Evolutionary conservation across 2,888 invertebrate species (phyloP), one percentile per base, ranked within the genome.

Genomic region (Anoplius nigerrimus): DNA sequence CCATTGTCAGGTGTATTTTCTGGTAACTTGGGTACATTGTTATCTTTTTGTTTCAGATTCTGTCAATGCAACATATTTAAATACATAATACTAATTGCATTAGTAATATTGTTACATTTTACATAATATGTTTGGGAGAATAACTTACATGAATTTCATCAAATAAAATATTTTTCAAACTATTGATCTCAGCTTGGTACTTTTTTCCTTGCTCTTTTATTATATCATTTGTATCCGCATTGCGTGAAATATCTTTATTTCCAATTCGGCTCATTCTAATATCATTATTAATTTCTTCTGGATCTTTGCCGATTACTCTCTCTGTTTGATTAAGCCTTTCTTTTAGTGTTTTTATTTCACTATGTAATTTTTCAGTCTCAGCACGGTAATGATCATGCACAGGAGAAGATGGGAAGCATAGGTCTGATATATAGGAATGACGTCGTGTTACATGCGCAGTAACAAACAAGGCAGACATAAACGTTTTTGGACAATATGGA

Each of bases 401-500:
- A 21, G 84, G 85, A 34, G 86, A 81, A 15, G 75, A 71, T 18
- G 67, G 55, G 53, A 82, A 81, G 6, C 69, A 69, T 15, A 74
- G 68, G 2, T 81, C 84, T 5, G 83, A 73, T 15, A 78, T 54
- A 51, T 83, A 82, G 0, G 88, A 81, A 84, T 94, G 94, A 34
- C 94, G 89, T 75, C 94, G 90, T 71, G 90, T 89, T 54, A 92
- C 87, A 80, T 94, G 94, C 53, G 92, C 91, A 84, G 90, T 90
- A 67, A 93, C 89, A 84, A 92, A 94, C 65, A 92, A 90, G 80
- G 92, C 91, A 71, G 93, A 92, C 56, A 93, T 87, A 84, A 94
- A 94, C 8, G 92, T 91, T 88, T 94, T 94, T n/a, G 91, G 91
- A 80, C 94, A 94, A 81, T 91, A 90, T 46, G 87, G 89, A 80